phyloP scores from a whole-genome alignment of 2,888 invertebrate species.

The Drosophila bunnanda region DNA sequence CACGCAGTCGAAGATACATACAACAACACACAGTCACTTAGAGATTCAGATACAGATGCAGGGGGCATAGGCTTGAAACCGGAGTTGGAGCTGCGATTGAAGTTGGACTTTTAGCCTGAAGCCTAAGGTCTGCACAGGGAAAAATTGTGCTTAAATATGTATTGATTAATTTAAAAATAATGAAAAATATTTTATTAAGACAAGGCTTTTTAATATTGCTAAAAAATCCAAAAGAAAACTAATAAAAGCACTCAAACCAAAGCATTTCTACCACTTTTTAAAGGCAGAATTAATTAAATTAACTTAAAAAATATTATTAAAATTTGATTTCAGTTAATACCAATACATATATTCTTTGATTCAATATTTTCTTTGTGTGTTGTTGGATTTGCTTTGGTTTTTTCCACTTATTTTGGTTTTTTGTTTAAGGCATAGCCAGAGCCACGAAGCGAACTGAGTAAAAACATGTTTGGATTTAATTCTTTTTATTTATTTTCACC shows the following conservation, averaged over 20 bases:
- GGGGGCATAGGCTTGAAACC: constrained; percentile 62
- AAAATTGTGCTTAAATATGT: background rate
- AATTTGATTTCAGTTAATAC: no score
- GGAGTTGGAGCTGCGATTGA: constrained; percentile 71
- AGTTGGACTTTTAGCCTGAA: constrained; percentile 57
- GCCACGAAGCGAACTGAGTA: constrained; percentile 57
- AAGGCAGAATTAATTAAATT: background rate
- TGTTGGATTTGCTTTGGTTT: constrained; percentile 39
- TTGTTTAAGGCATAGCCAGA: constrained; percentile 46
- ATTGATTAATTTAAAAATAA: no score
- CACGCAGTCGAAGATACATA: constrained; percentile 59
- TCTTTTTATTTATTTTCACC: constrained; percentile 71
- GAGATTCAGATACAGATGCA: constrained; percentile 36
- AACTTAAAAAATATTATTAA: background rate
- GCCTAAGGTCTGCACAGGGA: constrained; percentile 29
- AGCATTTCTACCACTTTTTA: fast-evolving
- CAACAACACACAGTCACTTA: constrained; percentile 35
- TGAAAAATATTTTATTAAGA: background rate
- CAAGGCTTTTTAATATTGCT: background rate
- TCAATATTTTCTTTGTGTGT: constrained; percentile 4
- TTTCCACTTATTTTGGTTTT: constrained; percentile 35
- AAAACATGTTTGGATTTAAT: constrained; percentile 80
- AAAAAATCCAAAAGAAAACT: no score
- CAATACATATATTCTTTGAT: background rate
- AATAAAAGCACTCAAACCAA: background rate